Base-by-base conservation (phyloP, 30 jellyfish, hydroid and myxozoan species). In the Turritopsis rubra region DNA sequence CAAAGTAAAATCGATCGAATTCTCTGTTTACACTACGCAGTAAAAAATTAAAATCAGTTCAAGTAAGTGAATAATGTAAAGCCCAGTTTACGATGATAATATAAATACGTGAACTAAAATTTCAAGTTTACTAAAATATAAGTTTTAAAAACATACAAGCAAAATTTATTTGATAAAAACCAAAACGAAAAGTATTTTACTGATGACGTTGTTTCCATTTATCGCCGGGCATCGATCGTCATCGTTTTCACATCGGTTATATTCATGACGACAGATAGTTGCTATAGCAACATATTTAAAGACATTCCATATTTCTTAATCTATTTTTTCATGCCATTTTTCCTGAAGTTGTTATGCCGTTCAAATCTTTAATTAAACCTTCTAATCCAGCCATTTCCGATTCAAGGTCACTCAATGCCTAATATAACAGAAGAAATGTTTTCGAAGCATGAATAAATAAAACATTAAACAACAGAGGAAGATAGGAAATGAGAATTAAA, bases 301-400 rank as follows among this genome's bases (percentile, higher is more conserved):
- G 5, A 41, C 5, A 41, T 3, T 41, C 13, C 60, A 41, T 41
- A 13, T 5, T 41, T 13, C 5, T 41, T 3, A 41, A 3, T 41
- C 13, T 41, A 21, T 73, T 22, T 8, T 29, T 25, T 73, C 31
- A 74, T 74, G 82, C 85, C 28, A 54, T 29, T 25, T 78, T 78
- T 21, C 85, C 79, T 0, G 85, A 78, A 78, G 18, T 78, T 8
- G 99, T 89, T 54, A 93, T 93, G 0, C 99, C 99, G 65, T 93
- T 93, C 53, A 93, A 81, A 71, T 93, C 99, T 75, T 85, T 80
- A 7, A 93, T 93, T 21, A 93, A 80, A 21, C 99, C 99, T 85
- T 93, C 99, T 52, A 93, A 84, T 18, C 99, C 99, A 25, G 96
- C 96, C 99, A 93, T 93, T 74, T 93, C 99, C 25, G 87, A 78